Percentiles rank a stretch among this genome's conserved stretches.
phyloP scores from a whole-genome alignment of 2,113 vertebrate genomes.

The Sapajus apella region DNA sequence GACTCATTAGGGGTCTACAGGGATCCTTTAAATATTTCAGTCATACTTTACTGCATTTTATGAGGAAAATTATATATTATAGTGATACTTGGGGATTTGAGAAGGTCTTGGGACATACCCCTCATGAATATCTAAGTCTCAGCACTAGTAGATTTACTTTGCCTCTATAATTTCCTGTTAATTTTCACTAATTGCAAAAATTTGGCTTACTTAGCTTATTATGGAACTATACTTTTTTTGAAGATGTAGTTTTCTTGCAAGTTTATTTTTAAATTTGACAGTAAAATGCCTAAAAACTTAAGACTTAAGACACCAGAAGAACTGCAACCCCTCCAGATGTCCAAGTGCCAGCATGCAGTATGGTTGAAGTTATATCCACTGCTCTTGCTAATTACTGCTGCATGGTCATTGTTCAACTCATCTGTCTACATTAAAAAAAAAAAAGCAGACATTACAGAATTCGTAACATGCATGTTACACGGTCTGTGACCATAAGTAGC shows the following conservation, averaged over 20 bases:
- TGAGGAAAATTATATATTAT: constrained; percentile 61
- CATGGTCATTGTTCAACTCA: not conserved
- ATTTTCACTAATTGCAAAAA: constrained; percentile 59
- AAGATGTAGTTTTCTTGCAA: not conserved
- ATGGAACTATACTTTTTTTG: not conserved
- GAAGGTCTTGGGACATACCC: constrained; percentile 41
- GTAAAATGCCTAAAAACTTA: not conserved
- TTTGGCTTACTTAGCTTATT: constrained; percentile 35
- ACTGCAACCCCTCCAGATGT: not conserved
- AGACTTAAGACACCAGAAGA: not conserved
- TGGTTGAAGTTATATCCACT: not conserved
- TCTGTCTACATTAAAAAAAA: not conserved
- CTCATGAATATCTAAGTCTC: constrained; percentile 42
- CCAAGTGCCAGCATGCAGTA: not conserved
- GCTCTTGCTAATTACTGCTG: not conserved
- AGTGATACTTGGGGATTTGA: constrained; percentile 57
- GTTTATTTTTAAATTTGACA: not conserved
- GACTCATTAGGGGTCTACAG: constrained; percentile 63
- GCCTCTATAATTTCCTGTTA: constrained; percentile 31
- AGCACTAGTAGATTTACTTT: constrained; percentile 1
- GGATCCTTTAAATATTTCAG: constrained; percentile 69
- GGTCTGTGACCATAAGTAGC: not conserved
- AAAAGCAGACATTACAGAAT: not conserved
- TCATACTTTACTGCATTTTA: constrained; percentile 61
- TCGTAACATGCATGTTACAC: not conserved